Conservation (phyloP, 2,888 invertebrate genomes). For the Drosophila picticornis region DNA sequence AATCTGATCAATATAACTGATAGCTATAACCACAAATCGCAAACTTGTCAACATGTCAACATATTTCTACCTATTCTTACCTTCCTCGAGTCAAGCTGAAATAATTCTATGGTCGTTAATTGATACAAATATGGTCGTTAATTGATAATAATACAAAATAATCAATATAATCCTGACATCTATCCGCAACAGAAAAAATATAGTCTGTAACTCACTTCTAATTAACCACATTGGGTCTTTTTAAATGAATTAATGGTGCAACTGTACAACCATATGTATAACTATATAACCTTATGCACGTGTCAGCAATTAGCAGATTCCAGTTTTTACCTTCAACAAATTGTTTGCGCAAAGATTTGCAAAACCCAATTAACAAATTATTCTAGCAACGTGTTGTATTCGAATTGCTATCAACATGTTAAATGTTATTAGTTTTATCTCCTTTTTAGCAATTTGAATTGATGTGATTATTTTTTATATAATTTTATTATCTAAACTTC, state of each 20-base stretch:
- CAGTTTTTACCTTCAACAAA: conserved; percentile 5
- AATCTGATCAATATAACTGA: conserved; percentile 20
- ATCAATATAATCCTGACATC: not conserved
- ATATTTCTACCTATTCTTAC: not conserved
- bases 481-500: not conserved
- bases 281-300: not conserved
- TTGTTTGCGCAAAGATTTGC: conserved; percentile 25
- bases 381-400: conserved; percentile 5
- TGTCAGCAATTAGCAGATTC: not conserved
- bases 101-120: too few relatives aligned
- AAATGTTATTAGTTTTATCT: conserved; percentile 9
- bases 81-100: not conserved
- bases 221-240: not conserved
- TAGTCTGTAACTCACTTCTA: too few relatives aligned
- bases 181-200: not conserved
- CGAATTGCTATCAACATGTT: conserved; percentile 12
- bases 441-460: not conserved
- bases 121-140: too few relatives aligned
- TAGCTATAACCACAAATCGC: not conserved
- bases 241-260: not conserved
- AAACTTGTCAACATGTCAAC: not conserved
- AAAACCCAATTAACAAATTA: conserved; percentile 5
- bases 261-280: not conserved
- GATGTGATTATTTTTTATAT: conserved; percentile 17
- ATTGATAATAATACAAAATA: too few relatives aligned